Percentiles rank a stretch among this genome's conserved stretches.
Evolutionary conservation across 2,888 invertebrate genomes (phyloP).

Genomic region (Rotaria socialis): DNA sequence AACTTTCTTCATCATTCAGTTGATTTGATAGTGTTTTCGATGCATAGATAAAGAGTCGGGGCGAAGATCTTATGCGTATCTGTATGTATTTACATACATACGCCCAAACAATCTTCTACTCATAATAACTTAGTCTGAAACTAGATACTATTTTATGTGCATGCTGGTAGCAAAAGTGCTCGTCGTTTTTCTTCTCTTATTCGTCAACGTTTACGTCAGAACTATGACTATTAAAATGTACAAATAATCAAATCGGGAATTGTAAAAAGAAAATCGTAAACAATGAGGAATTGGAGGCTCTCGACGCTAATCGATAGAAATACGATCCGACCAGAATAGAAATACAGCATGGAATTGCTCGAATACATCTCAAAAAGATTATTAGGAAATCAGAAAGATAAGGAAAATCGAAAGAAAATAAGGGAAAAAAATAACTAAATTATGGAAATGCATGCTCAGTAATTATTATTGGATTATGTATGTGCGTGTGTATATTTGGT

Average conservation of each 20-base stretch:
- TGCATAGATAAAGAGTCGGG: background rate
- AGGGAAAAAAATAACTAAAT: background rate
- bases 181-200: background rate
- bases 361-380: background rate
- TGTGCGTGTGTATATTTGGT: background rate
- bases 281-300: background rate
- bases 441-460: conserved; percentile 29
- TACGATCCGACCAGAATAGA: conserved; percentile 1
- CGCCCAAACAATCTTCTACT: background rate
- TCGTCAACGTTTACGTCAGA: background rate
- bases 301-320: background rate
- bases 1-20: background rate
- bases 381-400: conserved; percentile 11
- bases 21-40: background rate
- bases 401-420: background rate
- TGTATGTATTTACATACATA: background rate
- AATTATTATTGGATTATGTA: conserved; percentile 21
- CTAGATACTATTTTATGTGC: background rate
- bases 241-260: background rate
- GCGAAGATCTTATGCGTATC: background rate
- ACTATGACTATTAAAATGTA: background rate
- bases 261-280: background rate
- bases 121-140: background rate
- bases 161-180: background rate
- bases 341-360: background rate